Conservation (phyloP, 1,140 invertebrate species). For the Bombus soroeensis region DNA sequence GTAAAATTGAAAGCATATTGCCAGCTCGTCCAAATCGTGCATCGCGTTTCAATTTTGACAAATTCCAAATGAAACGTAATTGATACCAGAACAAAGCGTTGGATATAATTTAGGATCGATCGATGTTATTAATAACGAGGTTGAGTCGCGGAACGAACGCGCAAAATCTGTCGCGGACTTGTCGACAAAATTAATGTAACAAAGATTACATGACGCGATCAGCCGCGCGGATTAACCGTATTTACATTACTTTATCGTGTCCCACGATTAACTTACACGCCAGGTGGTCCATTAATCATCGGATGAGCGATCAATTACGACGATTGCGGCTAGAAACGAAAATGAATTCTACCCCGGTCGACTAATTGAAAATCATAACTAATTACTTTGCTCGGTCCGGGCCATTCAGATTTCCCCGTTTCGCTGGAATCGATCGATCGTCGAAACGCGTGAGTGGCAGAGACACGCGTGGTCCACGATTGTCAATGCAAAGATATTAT, state of each 20-base stretch:
- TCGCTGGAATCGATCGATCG: background rate
- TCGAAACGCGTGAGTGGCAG: background rate
- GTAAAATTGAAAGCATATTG: too few relatives aligned
- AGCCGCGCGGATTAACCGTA: background rate
- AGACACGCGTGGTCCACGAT: background rate
- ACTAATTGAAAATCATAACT: background rate
- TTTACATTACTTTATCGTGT: conserved; percentile 5
- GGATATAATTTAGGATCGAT: background rate
- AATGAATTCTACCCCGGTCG: background rate
- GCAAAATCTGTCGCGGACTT: background rate
- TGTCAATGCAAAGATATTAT: background rate
- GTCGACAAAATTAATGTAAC: background rate
- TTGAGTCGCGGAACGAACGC: background rate
- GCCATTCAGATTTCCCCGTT: background rate
- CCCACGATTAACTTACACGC: background rate
- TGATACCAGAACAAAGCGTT: background rate
- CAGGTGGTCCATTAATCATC: conserved; percentile 5
- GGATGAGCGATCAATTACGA: background rate
- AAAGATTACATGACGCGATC: background rate
- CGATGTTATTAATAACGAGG: background rate
- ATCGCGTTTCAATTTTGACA: too few relatives aligned
- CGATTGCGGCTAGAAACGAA: background rate
- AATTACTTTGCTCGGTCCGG: background rate
- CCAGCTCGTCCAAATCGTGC: too few relatives aligned
- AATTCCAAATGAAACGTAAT: background rate